Conservation (phyloP, 2,888 invertebrate genomes). For the Plagodis pulveraria region DNA sequence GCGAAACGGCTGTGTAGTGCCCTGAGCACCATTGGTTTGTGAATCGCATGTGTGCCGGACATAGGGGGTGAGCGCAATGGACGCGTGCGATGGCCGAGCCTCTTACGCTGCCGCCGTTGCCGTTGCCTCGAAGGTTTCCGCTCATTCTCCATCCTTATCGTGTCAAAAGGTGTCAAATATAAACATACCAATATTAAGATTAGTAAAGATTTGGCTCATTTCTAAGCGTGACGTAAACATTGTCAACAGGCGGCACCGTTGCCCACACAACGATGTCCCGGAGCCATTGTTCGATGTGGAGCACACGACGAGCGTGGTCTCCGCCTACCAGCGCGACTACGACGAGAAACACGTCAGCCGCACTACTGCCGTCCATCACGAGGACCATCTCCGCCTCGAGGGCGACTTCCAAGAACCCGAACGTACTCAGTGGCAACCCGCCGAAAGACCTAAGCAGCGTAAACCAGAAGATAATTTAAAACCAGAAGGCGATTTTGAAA, state of each 20-base stretch:
- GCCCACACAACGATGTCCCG: constrained; percentile 89
- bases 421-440: constrained; percentile 79
- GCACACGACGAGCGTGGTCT: constrained; percentile 83
- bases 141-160: constrained; percentile 72
- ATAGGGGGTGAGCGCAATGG: constrained; percentile 64
- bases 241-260: constrained; percentile 90
- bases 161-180: constrained; percentile 66
- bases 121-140: constrained; percentile 66
- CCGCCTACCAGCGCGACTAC: constrained; percentile 87
- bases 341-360: constrained; percentile 87
- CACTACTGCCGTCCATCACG: constrained; percentile 85
- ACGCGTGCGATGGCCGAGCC: constrained; percentile 76
- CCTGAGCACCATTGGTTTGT: constrained; percentile 42
- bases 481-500: constrained; percentile 84
- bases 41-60: constrained; percentile 41
- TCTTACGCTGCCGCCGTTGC: constrained; percentile 75
- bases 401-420: constrained; percentile 87
- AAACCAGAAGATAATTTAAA: constrained; percentile 86
- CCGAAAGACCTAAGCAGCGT: constrained; percentile 84
- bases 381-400: constrained; percentile 89
- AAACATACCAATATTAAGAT: constrained; percentile 2
- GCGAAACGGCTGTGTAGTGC: constrained; percentile 45
- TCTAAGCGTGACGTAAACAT: constrained; percentile 48
- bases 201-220: constrained; percentile 17
- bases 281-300: constrained; percentile 85